These are phyloP conservation scores for Drosophila kurseongensis DNA, from an alignment of 1,140 invertebrate genomes.

Conservation along the genomic window DNA sequence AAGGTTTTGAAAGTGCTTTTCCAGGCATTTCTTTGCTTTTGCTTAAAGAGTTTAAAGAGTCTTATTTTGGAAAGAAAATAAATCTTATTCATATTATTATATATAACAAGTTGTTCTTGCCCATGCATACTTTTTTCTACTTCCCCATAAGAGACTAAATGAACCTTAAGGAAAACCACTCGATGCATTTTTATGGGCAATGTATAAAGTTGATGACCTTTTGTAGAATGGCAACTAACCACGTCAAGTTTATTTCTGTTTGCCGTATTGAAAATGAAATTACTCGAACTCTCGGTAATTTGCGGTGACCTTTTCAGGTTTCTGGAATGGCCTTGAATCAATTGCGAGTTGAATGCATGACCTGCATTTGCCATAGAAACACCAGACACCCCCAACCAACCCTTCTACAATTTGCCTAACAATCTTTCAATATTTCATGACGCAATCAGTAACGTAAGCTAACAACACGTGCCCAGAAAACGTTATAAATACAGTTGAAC, in stretches of 20 bases:
- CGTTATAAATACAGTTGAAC: slow-evolving; percentile 1
- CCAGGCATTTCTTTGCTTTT: too few species aligned
- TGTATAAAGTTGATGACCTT: slow-evolving; percentile 12
- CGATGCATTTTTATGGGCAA: background rate
- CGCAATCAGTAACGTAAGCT: slow-evolving; percentile 79
- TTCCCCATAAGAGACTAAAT: background rate
- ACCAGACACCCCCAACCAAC: slow-evolving; percentile 17
- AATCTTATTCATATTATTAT: too few species aligned
- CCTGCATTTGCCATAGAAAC: slow-evolving; percentile 47
- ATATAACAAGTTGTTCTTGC: too few species aligned
- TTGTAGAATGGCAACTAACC: slow-evolving; percentile 3
- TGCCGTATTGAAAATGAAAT: slow-evolving; percentile 20
- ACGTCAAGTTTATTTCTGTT: slow-evolving; percentile 17
- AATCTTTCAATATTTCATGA: slow-evolving; percentile 79
- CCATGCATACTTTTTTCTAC: background rate
- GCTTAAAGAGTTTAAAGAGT: background rate
- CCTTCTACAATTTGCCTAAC: slow-evolving; percentile 46
- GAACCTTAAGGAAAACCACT: background rate
- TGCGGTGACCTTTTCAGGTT: slow-evolving; percentile 42
- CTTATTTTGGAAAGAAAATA: background rate
- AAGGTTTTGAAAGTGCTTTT: background rate
- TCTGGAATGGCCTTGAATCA: slow-evolving; percentile 43
- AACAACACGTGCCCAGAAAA: slow-evolving; percentile 60
- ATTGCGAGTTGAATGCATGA: slow-evolving; percentile 44
- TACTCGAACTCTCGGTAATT: slow-evolving; percentile 17